A percentile compares a stretch with the other conserved stretches of the same genome.
These are phyloP conservation scores for Charadrius vociferus DNA, from an alignment of 2,113 vertebrate species.

Conservation along the genomic window DNA sequence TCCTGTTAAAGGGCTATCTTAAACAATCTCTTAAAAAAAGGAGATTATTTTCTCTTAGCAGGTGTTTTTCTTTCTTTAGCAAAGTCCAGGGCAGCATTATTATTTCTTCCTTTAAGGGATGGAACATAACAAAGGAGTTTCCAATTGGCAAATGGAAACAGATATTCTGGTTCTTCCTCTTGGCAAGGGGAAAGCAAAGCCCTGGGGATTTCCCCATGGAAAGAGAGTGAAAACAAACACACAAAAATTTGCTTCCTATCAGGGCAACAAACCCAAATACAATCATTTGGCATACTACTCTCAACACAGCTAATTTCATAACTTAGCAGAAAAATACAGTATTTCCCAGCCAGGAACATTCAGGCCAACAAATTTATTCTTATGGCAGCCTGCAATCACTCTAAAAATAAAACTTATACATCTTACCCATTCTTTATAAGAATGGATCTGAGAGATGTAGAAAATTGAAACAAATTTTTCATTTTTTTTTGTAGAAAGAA, in stretches of 20 bases:
- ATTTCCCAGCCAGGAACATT: slow-evolving; percentile 33
- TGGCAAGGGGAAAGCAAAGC: slow-evolving; percentile 38
- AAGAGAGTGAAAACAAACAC: slow-evolving; percentile 45
- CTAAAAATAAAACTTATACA: slow-evolving; percentile 15
- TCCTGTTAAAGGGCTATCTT: neutral
- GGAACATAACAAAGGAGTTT: slow-evolving; percentile 52
- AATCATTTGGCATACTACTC: neutral
- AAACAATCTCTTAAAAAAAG: neutral
- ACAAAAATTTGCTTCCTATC: slow-evolving; percentile 25
- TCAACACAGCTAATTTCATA: neutral
- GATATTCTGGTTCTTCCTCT: slow-evolving; percentile 62
- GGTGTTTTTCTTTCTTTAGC: neutral
- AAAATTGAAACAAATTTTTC: neutral
- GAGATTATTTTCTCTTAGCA: slow-evolving; percentile 1
- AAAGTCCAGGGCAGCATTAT: neutral
- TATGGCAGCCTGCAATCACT: neutral
- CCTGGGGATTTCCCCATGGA: neutral
- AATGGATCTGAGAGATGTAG: neutral
- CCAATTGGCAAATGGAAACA: slow-evolving; percentile 23
- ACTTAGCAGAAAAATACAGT: slow-evolving; percentile 27
- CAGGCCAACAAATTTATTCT: neutral
- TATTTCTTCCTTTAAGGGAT: slow-evolving; percentile 28
- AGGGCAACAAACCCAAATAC: slow-evolving; percentile 27
- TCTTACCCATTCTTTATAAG: neutral
- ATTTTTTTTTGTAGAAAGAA: neutral